phyloP scores from a whole-genome alignment of 2,797 vertebrate species.

The Myotis pilosus region DNA sequence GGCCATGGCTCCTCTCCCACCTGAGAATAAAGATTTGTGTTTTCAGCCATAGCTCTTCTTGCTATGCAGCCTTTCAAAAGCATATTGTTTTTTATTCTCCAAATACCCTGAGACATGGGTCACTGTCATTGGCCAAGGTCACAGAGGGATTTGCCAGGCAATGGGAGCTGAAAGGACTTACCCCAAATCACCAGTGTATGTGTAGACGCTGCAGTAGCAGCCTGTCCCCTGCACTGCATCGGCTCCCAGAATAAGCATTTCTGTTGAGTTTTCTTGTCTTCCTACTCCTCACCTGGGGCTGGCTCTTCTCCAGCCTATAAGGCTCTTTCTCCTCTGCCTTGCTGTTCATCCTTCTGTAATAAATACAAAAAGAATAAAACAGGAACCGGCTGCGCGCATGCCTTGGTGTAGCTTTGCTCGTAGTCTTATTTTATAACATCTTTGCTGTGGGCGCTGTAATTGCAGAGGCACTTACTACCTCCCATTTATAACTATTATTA shows the following conservation, averaged over 20 bases:
- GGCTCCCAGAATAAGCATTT: accelerated
- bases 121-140: background rate
- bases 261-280: accelerated
- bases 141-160: background rate
- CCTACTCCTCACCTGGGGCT: accelerated
- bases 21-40: background rate
- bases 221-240: accelerated
- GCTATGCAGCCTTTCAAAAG: background rate
- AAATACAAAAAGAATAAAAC: background rate
- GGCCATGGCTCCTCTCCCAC: accelerated
- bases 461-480: background rate
- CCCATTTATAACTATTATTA: constrained; percentile 65
- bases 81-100: background rate
- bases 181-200: accelerated
- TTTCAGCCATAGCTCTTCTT: background rate
- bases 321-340: accelerated
- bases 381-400: accelerated
- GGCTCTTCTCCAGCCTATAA: background rate
- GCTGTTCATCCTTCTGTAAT: background rate
- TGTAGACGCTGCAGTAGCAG: accelerated
- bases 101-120: too few relatives aligned
- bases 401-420: background rate
- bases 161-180: background rate
- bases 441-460: background rate
- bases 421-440: background rate